phyloP scores from a whole-genome alignment of 2,888 invertebrate species.

The Leptopilina syphax region DNA sequence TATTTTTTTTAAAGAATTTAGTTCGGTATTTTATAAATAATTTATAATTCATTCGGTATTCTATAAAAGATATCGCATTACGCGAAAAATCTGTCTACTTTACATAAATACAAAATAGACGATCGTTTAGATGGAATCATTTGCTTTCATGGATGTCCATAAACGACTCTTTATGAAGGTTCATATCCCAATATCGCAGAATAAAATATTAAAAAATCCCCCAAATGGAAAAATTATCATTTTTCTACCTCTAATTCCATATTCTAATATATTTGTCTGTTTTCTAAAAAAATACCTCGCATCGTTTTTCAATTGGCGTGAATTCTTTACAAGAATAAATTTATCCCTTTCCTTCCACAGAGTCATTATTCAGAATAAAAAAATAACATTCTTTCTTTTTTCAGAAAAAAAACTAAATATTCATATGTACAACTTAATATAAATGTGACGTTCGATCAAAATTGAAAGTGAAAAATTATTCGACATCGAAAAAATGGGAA shows the following conservation, averaged over 20 bases:
- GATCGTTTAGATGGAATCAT: constrained; percentile 6
- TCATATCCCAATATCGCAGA: background rate
- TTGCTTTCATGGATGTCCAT: background rate
- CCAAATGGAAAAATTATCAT: background rate
- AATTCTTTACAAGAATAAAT: background rate
- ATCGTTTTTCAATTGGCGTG: constrained; percentile 1
- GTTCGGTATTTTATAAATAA: too few relatives aligned
- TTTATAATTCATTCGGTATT: background rate
- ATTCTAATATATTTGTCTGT: background rate
- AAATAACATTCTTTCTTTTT: background rate
- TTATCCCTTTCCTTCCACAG: background rate
- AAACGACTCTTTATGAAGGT: constrained; percentile 10
- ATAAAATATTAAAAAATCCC: background rate
- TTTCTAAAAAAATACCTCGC: background rate
- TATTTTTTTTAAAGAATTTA: too few relatives aligned
- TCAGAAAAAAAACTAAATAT: background rate
- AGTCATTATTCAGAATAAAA: background rate
- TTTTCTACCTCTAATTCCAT: background rate
- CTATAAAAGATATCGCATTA: constrained; percentile 25
- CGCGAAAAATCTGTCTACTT: constrained; percentile 17
- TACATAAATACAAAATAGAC: constrained; percentile 12
- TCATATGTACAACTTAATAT: too few relatives aligned
- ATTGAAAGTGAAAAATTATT: too few relatives aligned
- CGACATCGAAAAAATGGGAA: too few relatives aligned
- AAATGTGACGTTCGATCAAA: too few relatives aligned